A percentile compares a stretch with the other conserved stretches of the same genome.
phyloP scores from a whole-genome alignment of 1,140 invertebrate genomes.

The Riptortus pedestris region DNA sequence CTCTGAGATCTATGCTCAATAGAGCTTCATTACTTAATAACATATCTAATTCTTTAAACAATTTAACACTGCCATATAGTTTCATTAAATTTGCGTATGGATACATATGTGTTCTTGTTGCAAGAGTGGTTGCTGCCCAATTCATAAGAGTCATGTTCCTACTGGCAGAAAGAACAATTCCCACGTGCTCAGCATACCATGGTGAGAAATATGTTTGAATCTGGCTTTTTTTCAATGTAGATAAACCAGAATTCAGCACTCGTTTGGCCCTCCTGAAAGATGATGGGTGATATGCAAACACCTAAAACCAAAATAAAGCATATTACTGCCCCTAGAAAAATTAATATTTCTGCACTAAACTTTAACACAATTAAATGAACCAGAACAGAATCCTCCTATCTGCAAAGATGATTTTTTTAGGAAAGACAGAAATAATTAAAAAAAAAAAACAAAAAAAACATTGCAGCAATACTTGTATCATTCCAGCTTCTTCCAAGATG shows the following conservation, averaged over 20 bases:
- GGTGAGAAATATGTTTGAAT: slow-evolving; percentile 51
- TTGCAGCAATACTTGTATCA: too few relatives aligned
- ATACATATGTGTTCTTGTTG: slow-evolving; percentile 53
- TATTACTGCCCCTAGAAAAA: too few relatives aligned
- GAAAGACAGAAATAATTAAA: too few relatives aligned
- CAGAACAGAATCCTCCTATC: too few relatives aligned
- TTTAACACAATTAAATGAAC: too few relatives aligned
- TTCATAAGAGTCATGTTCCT: slow-evolving; percentile 65
- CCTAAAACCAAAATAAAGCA: slow-evolving; percentile 41
- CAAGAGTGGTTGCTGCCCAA: slow-evolving; percentile 47
- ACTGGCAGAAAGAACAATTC: slow-evolving; percentile 50
- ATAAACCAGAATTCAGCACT: slow-evolving; percentile 58
- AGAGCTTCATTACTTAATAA: slow-evolving; percentile 71
- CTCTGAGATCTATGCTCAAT: slow-evolving; percentile 64
- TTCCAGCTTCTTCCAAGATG: too few relatives aligned
- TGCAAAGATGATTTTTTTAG: too few relatives aligned
- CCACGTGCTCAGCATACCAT: slow-evolving; percentile 68
- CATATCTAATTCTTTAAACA: slow-evolving; percentile 57
- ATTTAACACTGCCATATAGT: slow-evolving; percentile 59
- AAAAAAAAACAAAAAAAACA: too few relatives aligned
- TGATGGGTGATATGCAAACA: slow-evolving; percentile 67
- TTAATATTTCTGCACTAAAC: too few relatives aligned
- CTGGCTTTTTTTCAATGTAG: slow-evolving; percentile 53
- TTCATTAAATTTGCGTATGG: slow-evolving; percentile 68
- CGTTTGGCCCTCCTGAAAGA: slow-evolving; percentile 57